Evolutionary conservation across 1,140 invertebrate species (phyloP).

Genomic region (Sipha flava): DNA sequence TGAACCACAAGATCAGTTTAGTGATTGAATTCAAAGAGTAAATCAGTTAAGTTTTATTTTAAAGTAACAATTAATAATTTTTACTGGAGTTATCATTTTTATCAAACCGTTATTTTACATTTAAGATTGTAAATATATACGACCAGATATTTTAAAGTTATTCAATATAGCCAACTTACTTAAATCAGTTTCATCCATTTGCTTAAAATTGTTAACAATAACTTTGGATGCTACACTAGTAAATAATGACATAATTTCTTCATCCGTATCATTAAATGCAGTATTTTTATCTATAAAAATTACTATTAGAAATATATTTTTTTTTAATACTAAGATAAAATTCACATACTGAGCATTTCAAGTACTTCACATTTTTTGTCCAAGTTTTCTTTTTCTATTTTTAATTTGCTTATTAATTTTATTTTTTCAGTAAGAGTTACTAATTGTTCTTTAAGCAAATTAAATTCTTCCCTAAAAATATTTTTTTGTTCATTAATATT

Average conservation of each 20-base stretch:
- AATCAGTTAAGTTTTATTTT: too few relatives aligned
- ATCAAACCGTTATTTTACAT: too few relatives aligned
- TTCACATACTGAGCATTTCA: neutral
- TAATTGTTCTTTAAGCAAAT: neutral
- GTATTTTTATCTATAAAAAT: neutral
- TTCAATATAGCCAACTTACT: neutral
- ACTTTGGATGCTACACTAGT: neutral
- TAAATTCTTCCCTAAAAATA: neutral
- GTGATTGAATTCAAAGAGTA: too few relatives aligned
- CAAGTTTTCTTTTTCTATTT: neutral
- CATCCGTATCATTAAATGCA: neutral
- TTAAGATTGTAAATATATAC: too few relatives aligned
- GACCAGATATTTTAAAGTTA: neutral
- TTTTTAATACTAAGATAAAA: too few relatives aligned
- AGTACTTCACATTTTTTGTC: neutral
- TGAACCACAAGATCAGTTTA: too few relatives aligned
- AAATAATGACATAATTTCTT: neutral
- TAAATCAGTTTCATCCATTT: neutral
- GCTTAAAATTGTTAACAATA: neutral
- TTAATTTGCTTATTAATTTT: neutral
- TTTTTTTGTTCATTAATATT: slow-evolving; percentile 9
- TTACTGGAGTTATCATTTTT: too few relatives aligned
- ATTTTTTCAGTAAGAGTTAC: neutral
- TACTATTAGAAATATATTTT: neutral
- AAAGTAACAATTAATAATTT: too few relatives aligned